phyloP scores from a whole-genome alignment of 2,888 invertebrate species.

The Balanococcus diminutus region DNA sequence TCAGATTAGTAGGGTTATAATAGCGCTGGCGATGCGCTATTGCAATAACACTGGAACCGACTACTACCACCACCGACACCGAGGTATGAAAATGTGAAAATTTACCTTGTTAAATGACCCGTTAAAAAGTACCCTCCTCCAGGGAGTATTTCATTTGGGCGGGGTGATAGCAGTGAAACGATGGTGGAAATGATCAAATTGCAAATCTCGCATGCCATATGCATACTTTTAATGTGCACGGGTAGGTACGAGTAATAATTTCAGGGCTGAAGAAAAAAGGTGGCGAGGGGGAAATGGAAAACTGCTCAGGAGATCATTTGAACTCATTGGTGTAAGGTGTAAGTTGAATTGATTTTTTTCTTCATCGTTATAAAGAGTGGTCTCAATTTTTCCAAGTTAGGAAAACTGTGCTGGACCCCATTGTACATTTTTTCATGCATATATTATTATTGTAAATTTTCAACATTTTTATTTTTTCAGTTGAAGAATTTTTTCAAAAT shows the following conservation, averaged over 20 bases:
- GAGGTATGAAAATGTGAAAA: not conserved
- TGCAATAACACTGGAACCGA: not conserved
- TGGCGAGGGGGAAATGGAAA: not conserved
- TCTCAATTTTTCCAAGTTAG: too few species aligned
- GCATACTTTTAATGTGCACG: not conserved
- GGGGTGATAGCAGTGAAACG: too few species aligned
- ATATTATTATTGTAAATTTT: too few species aligned
- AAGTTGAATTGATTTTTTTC: too few species aligned
- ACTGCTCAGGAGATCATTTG: not conserved
- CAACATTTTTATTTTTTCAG: too few species aligned
- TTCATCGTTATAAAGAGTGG: too few species aligned
- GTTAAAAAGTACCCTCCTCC: slow-evolving; percentile 13
- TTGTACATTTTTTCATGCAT: too few species aligned
- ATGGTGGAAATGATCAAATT: slow-evolving; percentile 9
- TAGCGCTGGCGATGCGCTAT: not conserved
- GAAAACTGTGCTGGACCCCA: too few species aligned
- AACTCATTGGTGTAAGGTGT: not conserved
- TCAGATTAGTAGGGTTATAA: not conserved
- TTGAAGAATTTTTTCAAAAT: too few species aligned
- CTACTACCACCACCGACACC: too few species aligned
- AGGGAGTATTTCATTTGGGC: slow-evolving; percentile 22
- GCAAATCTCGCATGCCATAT: not conserved
- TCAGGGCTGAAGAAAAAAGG: too few species aligned
- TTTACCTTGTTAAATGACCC: slow-evolving; percentile 2
- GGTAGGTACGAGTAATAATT: not conserved